Percentiles rank a stretch among this genome's conserved stretches.
These are phyloP conservation scores for Nephotettix cincticeps DNA, from an alignment of 1,140 invertebrate genomes.

Conservation along the genomic window DNA sequence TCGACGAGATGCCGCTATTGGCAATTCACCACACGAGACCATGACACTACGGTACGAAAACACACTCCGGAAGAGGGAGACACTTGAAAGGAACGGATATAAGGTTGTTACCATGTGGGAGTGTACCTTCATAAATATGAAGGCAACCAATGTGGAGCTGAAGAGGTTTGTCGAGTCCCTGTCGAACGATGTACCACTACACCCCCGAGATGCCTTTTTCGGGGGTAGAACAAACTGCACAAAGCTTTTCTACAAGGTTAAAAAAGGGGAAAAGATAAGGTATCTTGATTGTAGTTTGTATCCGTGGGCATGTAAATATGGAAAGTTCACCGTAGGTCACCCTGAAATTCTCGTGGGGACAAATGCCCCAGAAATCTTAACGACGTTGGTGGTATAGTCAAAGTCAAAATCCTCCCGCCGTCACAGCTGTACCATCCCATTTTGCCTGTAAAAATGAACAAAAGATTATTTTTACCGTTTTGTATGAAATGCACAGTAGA, in stretches of 20 bases:
- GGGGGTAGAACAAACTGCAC: not conserved
- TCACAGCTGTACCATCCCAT: not conserved
- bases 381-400: not conserved
- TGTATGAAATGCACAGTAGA: not conserved
- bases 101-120: not conserved
- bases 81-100: not conserved
- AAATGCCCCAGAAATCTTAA: not conserved
- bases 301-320: conserved; percentile 43
- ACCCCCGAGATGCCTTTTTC: not conserved
- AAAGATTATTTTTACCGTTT: not conserved
- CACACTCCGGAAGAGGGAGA: not conserved
- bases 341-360: conserved; percentile 25
- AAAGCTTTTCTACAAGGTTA: conserved; percentile 39
- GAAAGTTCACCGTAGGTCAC: conserved; percentile 40
- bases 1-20: not conserved
- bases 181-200: not conserved
- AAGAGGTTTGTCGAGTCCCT: not conserved
- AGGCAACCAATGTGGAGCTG: not conserved
- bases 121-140: not conserved
- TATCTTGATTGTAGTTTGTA: conserved; percentile 39
- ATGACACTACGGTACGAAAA: not conserved
- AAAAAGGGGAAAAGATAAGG: conserved; percentile 35
- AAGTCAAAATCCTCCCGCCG: not conserved
- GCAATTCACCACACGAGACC: not conserved
- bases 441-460: not conserved